Conservation (phyloP, 2,797 vertebrate genomes). For the Masticophis lateralis region DNA sequence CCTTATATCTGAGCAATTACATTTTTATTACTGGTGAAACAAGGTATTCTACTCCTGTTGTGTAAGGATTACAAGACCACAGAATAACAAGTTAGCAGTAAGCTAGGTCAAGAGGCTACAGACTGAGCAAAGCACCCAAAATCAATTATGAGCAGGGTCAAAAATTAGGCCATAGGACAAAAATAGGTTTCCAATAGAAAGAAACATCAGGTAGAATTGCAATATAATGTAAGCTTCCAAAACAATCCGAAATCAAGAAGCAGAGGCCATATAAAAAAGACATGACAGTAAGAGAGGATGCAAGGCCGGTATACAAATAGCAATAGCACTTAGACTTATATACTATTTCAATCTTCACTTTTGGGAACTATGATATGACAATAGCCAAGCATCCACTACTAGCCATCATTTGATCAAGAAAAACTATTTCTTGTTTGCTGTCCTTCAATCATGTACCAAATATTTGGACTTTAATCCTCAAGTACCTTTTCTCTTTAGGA, state of each 20-base stretch:
- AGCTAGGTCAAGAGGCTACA: background rate
- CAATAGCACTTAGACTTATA: background rate
- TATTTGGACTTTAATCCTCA: background rate
- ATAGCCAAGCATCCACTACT: background rate
- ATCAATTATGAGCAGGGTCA: background rate
- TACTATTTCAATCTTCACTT: background rate
- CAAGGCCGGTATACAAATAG: background rate
- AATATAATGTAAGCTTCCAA: background rate
- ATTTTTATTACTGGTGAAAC: background rate
- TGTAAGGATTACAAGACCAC: background rate
- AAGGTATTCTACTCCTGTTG: background rate
- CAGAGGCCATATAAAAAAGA: background rate
- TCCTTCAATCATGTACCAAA: background rate
- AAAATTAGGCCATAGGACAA: background rate
- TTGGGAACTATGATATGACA: background rate
- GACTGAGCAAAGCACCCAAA: background rate
- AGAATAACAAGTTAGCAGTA: background rate
- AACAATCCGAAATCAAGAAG: background rate
- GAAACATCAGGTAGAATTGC: background rate
- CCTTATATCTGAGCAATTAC: background rate
- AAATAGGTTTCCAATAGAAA: background rate
- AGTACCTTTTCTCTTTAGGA: background rate
- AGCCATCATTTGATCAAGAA: background rate
- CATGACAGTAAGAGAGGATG: background rate
- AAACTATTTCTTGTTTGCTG: background rate